A percentile compares a stretch with the other conserved stretches of the same genome.
These are phyloP conservation scores for Lytechinus variegatus DNA, from an alignment of 35 echinoderm and acorn worm genomes.

Conservation along the genomic window DNA sequence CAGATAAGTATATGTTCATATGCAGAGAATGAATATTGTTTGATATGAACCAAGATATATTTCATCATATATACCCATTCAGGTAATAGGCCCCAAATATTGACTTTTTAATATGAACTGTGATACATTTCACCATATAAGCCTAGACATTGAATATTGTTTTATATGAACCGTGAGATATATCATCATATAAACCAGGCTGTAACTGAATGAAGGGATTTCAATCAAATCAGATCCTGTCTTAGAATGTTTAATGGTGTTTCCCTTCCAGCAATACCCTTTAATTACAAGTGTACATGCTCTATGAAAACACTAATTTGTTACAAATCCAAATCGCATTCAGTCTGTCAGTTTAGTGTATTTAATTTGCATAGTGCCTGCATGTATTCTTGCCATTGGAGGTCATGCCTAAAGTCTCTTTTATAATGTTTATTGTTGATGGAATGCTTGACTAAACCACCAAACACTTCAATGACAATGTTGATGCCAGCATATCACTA, in stretches of 20 bases:
- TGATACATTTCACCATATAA: too few relatives aligned
- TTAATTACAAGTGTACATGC: background rate
- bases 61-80: too few relatives aligned
- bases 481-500: constrained; percentile 29
- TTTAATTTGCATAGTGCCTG: background rate
- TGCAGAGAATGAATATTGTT: too few relatives aligned
- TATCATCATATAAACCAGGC: background rate
- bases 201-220: background rate
- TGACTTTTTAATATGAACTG: too few relatives aligned
- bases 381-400: background rate
- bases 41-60: too few relatives aligned
- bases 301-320: background rate
- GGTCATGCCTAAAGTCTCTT: background rate
- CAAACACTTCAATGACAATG: constrained; percentile 25
- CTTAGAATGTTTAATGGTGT: background rate
- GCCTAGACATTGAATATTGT: background rate
- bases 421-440: constrained; percentile 39
- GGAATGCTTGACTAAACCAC: background rate
- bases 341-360: constrained; percentile 1
- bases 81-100: too few relatives aligned
- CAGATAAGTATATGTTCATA: too few relatives aligned
- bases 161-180: background rate
- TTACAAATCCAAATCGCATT: background rate
- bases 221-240: background rate
- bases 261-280: background rate